Percentiles rank a stretch among this genome's conserved stretches.
Conservation (phyloP, 2,797 vertebrate genomes). For the Columba guinea region DNA sequence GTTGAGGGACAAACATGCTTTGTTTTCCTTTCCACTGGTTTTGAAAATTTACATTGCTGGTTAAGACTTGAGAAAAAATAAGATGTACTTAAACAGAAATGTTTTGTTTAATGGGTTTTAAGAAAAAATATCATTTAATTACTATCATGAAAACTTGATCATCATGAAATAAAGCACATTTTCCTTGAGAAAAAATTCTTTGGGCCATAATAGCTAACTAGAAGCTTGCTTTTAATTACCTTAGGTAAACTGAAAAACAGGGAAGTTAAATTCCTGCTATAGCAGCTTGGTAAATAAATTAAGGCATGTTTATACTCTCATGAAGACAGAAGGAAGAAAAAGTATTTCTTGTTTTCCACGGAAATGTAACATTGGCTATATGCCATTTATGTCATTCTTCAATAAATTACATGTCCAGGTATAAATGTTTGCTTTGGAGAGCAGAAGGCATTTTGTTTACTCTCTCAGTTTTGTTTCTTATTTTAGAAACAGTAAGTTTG, state of each 20-base stretch:
- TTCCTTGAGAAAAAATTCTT: neutral
- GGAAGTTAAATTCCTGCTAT: neutral
- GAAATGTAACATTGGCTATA: neutral
- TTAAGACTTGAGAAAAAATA: neutral
- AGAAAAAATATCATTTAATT: neutral
- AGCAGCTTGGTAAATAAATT: neutral
- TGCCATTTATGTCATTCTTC: neutral
- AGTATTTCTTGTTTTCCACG: neutral
- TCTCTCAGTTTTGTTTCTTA: neutral
- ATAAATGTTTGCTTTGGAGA: neutral
- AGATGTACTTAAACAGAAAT: neutral
- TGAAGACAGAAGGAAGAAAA: neutral
- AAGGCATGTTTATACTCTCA: neutral
- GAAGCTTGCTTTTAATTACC: neutral
- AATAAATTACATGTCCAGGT: neutral
- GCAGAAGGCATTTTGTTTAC: neutral
- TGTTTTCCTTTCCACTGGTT: neutral
- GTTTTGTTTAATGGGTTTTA: neutral
- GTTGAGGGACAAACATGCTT: neutral
- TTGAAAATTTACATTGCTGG: neutral
- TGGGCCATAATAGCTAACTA: neutral
- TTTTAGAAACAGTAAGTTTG: neutral
- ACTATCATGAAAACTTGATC: neutral
- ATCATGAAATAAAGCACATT: neutral
- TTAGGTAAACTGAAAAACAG: neutral